Evolutionary conservation across 2,888 invertebrate species (phyloP).

Genomic region (Philereme transversata): DNA sequence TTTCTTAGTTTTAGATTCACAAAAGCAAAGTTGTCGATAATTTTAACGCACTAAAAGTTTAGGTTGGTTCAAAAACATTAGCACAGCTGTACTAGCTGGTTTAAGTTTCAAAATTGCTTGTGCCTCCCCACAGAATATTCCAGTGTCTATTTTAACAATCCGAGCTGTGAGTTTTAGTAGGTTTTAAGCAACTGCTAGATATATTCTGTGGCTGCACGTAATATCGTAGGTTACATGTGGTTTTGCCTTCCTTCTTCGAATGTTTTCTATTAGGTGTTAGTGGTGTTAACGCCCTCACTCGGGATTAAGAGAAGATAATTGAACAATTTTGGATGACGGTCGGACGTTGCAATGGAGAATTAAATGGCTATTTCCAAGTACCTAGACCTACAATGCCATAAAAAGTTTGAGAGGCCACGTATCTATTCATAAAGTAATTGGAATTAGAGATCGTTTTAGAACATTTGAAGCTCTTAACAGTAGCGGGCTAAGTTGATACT

Average conservation of each 20-base stretch:
- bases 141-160: too few relatives aligned
- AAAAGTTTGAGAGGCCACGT: not conserved
- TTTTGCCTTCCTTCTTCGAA: constrained; percentile 61
- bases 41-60: not conserved
- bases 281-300: constrained; percentile 61
- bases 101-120: too few relatives aligned
- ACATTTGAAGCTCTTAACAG: too few relatives aligned
- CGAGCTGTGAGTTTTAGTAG: too few relatives aligned
- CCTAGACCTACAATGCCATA: not conserved
- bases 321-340: constrained; percentile 39
- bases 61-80: too few relatives aligned
- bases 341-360: not conserved
- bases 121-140: too few relatives aligned
- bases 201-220: constrained; percentile 34
- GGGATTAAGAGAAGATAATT: constrained; percentile 61
- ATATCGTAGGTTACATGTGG: constrained; percentile 66
- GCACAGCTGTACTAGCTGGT: too few relatives aligned
- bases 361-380: not conserved
- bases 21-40: not conserved
- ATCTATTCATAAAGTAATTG: not conserved
- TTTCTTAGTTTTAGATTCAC: not conserved
- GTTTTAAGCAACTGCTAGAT: too few relatives aligned
- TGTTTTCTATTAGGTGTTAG: constrained; percentile 65
- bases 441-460: not conserved
- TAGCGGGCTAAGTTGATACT: too few relatives aligned